Conservation (phyloP, 2,797 vertebrate species). For the Nyctibius grandis region DNA sequence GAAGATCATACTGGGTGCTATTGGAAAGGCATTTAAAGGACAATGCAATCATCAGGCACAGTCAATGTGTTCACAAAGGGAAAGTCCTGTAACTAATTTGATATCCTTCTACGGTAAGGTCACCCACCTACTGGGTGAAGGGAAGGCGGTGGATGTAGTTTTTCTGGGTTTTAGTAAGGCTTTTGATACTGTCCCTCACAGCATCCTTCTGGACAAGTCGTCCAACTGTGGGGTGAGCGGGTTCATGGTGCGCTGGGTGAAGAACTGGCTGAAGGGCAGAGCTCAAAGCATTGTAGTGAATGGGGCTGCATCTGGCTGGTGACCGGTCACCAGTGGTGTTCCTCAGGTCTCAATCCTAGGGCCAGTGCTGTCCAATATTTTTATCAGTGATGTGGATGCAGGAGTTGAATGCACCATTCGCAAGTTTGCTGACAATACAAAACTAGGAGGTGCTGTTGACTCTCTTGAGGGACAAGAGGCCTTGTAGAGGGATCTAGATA, state of each 20-base stretch:
- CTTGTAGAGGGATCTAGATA: not conserved
- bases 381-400: not conserved
- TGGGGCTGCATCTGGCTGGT: not conserved
- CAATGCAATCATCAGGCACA: not conserved
- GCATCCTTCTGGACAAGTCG: too few relatives aligned
- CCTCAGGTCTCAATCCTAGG: not conserved
- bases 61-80: not conserved
- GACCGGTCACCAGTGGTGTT: too few relatives aligned
- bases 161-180: too few relatives aligned
- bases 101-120: too few relatives aligned
- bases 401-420: not conserved
- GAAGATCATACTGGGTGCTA: not conserved
- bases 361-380: not conserved
- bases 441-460: not conserved
- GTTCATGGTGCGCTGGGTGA: too few relatives aligned
- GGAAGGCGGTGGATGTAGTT: too few relatives aligned
- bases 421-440: not conserved
- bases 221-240: too few relatives aligned
- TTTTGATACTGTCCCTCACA: too few relatives aligned
- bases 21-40: not conserved
- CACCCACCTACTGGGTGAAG: too few relatives aligned
- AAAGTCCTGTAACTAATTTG: not conserved
- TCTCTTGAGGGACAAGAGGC: too few relatives aligned
- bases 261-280: too few relatives aligned
- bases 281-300: not conserved